Evolutionary conservation across 2,113 vertebrate genomes (phyloP), one percentile per base, ranked within the genome.

Genomic region (Ceuthmochares aereus): DNA sequence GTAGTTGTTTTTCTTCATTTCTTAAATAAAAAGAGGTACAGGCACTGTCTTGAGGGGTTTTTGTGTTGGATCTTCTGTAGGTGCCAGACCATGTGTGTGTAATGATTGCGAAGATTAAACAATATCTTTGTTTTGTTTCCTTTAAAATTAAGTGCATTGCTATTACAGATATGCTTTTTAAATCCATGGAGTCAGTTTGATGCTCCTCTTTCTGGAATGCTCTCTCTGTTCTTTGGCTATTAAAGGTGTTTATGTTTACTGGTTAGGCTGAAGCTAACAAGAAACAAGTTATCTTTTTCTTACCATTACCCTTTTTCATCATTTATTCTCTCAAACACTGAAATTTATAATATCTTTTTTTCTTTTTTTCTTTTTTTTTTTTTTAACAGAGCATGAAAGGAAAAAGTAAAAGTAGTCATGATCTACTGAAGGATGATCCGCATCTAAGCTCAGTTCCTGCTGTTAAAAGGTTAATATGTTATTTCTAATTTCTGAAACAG

Each of bases 401-500:
- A n/a, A 99, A 98, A 98, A 99, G 99, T 97, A 99, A 99, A 98
- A 99, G 99, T 93, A 99, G 99, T 95, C 99, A 99, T 62, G 99
- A 99, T 96, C 98, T 99, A 14, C 97, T 99, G 85, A 99, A 99
- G 96, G 98, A 99, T 74, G 99, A 99, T 66, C 99, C 99, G 12
- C 98, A 98, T 79, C 97, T 99, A 63, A 99, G 99, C 94, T 99
- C 99, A 26, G 98, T 99, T 82, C 99, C 99, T 43, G 99, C 98
- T 45, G 97, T 99, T 56, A 97, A 98, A 94, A 99, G 98, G 99
- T 99, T 86, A 96, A 77, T 95, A 69, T 30, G 3, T 34, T 52
- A 49, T 34, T 90, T 93, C 30, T 30, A 37, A 1, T 55, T 90
- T 93, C 36, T 22, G 55, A 7, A 85, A 20, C 3, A 63, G 51